phyloP scores from a whole-genome alignment of 1,140 invertebrate genomes.

The Harpegnathos saltator region DNA sequence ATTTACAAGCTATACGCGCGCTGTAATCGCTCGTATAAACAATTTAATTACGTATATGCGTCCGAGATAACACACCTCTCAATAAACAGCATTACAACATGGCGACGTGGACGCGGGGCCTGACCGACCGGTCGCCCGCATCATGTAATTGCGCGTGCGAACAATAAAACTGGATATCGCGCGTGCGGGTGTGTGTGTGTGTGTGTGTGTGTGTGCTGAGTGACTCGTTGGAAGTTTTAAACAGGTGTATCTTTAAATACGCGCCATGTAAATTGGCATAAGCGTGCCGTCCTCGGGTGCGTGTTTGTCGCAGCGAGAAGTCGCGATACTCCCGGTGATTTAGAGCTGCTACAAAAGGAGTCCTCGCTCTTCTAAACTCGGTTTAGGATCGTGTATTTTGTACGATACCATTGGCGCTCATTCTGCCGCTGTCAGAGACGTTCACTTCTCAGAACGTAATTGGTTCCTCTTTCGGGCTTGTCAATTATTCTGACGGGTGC shows the following conservation, averaged over 20 bases:
- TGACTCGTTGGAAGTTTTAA: slow-evolving; percentile 8
- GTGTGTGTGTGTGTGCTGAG: neutral
- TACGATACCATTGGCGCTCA: too few species aligned
- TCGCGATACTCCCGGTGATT: neutral
- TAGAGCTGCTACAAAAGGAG: neutral
- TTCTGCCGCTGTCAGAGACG: too few species aligned
- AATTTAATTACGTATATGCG: slow-evolving; percentile 63
- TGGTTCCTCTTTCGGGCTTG: neutral
- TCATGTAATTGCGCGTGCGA: slow-evolving; percentile 42
- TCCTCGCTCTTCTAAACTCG: too few species aligned
- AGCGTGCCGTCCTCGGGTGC: neutral
- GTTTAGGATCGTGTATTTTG: too few species aligned
- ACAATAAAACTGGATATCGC: slow-evolving; percentile 48
- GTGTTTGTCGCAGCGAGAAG: neutral
- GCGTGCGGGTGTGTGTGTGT: too few species aligned
- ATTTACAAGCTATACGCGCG: slow-evolving; percentile 60
- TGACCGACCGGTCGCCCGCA: slow-evolving; percentile 48
- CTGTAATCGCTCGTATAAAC: slow-evolving; percentile 62
- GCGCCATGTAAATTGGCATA: slow-evolving; percentile 16
- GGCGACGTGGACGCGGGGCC: slow-evolving; percentile 40
- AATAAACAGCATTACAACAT: slow-evolving; percentile 59
- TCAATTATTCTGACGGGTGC: neutral
- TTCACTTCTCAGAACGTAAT: neutral
- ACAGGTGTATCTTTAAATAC: slow-evolving; percentile 25
- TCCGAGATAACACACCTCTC: slow-evolving; percentile 55